Percentiles rank a stretch among this genome's conserved stretches.
Evolutionary conservation across 2,888 invertebrate genomes (phyloP).

Genomic region (Himalopsyche japonica): DNA sequence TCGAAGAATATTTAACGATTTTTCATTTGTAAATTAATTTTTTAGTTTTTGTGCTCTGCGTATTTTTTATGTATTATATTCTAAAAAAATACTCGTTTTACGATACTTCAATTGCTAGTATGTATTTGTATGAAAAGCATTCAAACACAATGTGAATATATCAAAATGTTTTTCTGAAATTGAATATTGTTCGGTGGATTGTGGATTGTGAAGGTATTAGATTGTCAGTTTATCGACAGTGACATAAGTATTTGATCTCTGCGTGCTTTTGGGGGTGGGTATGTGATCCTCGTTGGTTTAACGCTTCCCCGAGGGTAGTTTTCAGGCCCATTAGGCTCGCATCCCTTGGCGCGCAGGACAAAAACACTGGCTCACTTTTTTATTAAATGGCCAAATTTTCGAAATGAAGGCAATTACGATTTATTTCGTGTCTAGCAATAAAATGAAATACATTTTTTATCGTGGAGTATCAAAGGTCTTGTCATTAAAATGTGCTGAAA

Average conservation of each 20-base stretch:
- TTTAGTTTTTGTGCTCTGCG: too few species aligned
- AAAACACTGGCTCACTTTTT: slow-evolving; percentile 42
- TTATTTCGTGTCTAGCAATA: neutral
- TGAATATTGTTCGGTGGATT: neutral
- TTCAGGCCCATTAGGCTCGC: slow-evolving; percentile 48
- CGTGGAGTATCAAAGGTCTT: too few species aligned
- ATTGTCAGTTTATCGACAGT: neutral
- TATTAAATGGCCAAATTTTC: slow-evolving; percentile 41
- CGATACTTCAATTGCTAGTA: too few species aligned
- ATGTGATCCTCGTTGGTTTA: slow-evolving; percentile 27
- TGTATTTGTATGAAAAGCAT: too few species aligned
- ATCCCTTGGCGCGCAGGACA: slow-evolving; percentile 40
- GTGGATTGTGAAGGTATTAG: neutral
- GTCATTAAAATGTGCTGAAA: too few species aligned
- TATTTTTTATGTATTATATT: too few species aligned
- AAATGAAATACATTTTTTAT: neutral
- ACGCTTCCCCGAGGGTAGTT: slow-evolving; percentile 43
- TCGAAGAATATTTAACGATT: too few species aligned
- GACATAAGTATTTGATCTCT: slow-evolving; percentile 7
- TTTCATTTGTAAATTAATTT: too few species aligned
- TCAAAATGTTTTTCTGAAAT: neutral
- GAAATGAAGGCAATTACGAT: slow-evolving; percentile 39
- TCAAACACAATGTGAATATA: neutral
- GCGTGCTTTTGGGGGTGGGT: neutral
- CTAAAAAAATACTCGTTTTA: too few species aligned